These are phyloP conservation scores for Drosophila parvula DNA, from an alignment of 1,140 invertebrate species.

Conservation along the genomic window DNA sequence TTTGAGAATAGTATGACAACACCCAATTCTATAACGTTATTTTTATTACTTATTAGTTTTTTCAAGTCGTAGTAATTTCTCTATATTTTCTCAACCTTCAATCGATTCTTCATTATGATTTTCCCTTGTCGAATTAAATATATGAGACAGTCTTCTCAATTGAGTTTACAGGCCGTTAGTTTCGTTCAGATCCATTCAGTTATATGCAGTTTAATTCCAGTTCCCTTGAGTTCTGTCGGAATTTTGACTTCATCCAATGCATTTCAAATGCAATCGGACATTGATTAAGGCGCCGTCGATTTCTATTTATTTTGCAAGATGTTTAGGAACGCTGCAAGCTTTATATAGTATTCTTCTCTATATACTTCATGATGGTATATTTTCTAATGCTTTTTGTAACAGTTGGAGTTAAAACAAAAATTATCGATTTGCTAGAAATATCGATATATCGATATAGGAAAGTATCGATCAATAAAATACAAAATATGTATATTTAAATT, in stretches of 20 bases:
- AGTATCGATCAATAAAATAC: no score
- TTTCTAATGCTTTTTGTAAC: background rate
- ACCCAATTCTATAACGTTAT: no score
- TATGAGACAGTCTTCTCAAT: conserved; percentile 5
- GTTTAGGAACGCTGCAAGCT: background rate
- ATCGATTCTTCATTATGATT: background rate
- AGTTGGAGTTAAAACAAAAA: no score
- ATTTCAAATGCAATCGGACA: conserved; percentile 38
- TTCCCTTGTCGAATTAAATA: conserved; percentile 3
- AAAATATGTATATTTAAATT: background rate
- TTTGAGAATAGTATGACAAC: background rate
- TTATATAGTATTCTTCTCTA: background rate
- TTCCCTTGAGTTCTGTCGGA: conserved; percentile 7
- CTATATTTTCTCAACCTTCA: background rate
- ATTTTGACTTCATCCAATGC: conserved; percentile 17
- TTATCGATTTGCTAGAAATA: background rate
- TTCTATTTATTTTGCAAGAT: conserved; percentile 3
- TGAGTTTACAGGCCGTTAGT: conserved; percentile 18
- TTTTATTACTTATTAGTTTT: no score
- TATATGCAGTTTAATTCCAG: conserved; percentile 17
- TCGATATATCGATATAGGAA: background rate
- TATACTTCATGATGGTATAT: background rate
- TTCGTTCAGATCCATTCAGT: conserved; percentile 5
- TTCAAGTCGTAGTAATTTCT: background rate
- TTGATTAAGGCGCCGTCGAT: conserved; percentile 11